A percentile compares a stretch with the other conserved stretches of the same genome.
These are phyloP conservation scores for Neostethus bicornis DNA, from an alignment of 2,797 vertebrate genomes.

Conservation along the genomic window DNA sequence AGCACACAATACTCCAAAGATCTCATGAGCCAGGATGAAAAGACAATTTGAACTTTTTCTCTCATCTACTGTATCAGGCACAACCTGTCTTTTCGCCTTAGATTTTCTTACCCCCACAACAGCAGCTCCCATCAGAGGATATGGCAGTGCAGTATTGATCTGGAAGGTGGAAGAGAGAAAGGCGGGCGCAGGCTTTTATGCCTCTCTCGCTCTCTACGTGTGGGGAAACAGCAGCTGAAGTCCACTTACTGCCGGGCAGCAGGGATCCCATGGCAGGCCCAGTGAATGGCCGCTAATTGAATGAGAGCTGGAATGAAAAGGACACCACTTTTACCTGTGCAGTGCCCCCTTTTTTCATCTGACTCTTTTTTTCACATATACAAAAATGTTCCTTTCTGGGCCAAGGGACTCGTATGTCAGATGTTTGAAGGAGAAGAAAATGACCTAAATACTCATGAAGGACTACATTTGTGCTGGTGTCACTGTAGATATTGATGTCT, in stretches of 20 bases:
- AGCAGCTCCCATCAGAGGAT: constrained; percentile 75
- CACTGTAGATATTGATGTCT: constrained; percentile 22
- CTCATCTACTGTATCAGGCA: constrained; percentile 63
- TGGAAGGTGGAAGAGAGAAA: constrained; percentile 67
- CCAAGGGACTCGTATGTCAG: constrained; percentile 32
- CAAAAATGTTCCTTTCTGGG: constrained; percentile 33
- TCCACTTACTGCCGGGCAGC: constrained; percentile 67
- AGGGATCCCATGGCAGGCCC: constrained; percentile 57
- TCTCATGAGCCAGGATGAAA: constrained; percentile 72
- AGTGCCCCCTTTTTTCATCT: constrained; percentile 28
- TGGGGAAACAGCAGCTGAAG: constrained; percentile 68
- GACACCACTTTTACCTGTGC: constrained; percentile 59
- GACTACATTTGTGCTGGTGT: constrained; percentile 22
- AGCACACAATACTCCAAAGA: constrained; percentile 59
- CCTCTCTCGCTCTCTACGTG: constrained; percentile 39
- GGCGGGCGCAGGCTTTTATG: constrained; percentile 63
- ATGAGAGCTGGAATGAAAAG: constrained; percentile 68
- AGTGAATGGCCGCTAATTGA: constrained; percentile 73
- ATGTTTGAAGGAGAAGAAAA: constrained; percentile 41
- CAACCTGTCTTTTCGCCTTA: constrained; percentile 71
- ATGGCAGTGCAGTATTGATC: constrained; percentile 77
- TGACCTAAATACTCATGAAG: constrained; percentile 27
- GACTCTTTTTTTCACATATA: constrained; percentile 39
- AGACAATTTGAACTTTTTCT: constrained; percentile 80
- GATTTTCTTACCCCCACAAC: constrained; percentile 69